These are phyloP conservation scores for Polypterus bichir DNA, from an alignment of 2,113 vertebrate genomes.

Conservation along the genomic window DNA sequence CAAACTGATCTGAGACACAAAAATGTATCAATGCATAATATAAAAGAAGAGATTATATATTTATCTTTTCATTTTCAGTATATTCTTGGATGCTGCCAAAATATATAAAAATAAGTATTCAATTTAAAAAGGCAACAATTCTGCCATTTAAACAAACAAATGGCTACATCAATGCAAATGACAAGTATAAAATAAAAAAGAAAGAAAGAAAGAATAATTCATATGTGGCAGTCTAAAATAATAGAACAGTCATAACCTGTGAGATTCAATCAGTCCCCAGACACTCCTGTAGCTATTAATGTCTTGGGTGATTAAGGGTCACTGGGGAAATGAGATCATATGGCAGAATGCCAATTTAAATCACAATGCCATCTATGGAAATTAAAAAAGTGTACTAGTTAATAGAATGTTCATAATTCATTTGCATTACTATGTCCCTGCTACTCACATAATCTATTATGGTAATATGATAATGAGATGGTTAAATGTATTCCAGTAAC, in stretches of 20 bases:
- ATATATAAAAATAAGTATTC: too few species aligned
- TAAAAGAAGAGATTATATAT: too few species aligned
- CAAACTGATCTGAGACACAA: too few species aligned
- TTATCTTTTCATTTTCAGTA: too few species aligned
- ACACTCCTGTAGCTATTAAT: slow-evolving; percentile 1
- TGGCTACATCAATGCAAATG: too few species aligned
- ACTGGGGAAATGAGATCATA: not conserved
- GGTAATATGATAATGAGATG: too few species aligned
- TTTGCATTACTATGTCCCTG: not conserved
- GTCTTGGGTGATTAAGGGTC: not conserved
- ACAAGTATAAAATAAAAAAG: too few species aligned
- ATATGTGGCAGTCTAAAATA: not conserved
- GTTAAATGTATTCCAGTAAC: not conserved
- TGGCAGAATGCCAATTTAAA: not conserved
- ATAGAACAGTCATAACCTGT: slow-evolving; percentile 2
- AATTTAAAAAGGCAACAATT: too few species aligned
- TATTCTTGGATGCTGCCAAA: too few species aligned
- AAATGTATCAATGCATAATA: too few species aligned
- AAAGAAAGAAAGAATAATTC: too few species aligned
- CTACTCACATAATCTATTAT: not conserved
- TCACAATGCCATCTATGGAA: not conserved
- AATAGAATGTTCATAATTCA: slow-evolving; percentile 1
- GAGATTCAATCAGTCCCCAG: slow-evolving; percentile 1
- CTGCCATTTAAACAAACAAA: too few species aligned
- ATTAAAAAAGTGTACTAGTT: not conserved